Base-by-base conservation (phyloP, 2,888 invertebrate species). In the Andricus quercusramuli region DNA sequence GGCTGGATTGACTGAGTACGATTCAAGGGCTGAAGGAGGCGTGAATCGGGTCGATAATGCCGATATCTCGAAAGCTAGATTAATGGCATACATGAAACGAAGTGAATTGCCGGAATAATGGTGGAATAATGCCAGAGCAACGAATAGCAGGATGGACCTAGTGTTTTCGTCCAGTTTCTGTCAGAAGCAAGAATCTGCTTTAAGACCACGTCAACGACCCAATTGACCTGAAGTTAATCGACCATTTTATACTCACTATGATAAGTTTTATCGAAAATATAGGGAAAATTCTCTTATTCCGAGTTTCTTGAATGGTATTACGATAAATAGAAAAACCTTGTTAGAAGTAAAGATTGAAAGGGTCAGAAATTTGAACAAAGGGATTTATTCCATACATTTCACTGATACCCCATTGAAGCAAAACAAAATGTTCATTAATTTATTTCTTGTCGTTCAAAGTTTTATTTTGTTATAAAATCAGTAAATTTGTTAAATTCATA, bases 111-210 rank as follows among this genome's bases (percentile, higher is more conserved):
- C 68, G 41, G 44, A 68, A 68, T 44, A 47, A 67, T 68, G 44
- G 13, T 11, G 15, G 37, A 41, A 68, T 44, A 68, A 68, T 68
- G 41, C 62, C 25, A 15, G 62, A 62, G 62, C 62, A 62, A 62
- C 62, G 62, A 25, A 62, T 29, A 62, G 25, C 62, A 25, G 25
- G 62, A 44, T 68, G 67, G n/a, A 41, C 67, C 44, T 44, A 67
- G n/a, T 67, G 67, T 67, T 67, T 67, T 67, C n/a, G n/a, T 41
- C 37, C 67, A 37, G 37, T 67, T 67, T 67, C 68, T 68, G 44
- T 68, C 44, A 68, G n/a, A 44, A 3, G 47, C 44, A 44, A 68
- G 68, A 68, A 22, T 68, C 44, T 44, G 44, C 22, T 68, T 68
- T 68, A 68, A 68, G 44, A 22, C 22, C 25, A 3, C 15, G 25